phyloP scores from a whole-genome alignment of 2,888 invertebrate genomes.

The Pardosa pseudoannulata region DNA sequence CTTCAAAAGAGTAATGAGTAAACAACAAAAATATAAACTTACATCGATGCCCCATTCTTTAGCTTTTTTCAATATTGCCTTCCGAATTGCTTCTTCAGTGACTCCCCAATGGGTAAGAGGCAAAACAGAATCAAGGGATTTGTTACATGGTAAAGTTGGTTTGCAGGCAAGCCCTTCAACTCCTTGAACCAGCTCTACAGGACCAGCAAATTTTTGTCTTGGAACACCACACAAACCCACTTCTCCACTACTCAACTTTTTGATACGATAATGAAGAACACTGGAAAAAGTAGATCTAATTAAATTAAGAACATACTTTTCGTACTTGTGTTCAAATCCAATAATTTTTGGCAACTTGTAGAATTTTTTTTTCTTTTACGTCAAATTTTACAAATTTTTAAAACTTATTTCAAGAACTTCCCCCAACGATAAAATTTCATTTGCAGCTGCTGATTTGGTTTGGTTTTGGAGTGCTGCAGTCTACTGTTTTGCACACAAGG shows the following conservation, averaged over 20 bases:
- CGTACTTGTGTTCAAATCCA: too few relatives aligned
- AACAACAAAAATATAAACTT: too few relatives aligned
- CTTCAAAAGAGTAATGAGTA: too few relatives aligned
- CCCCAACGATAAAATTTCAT: not conserved
- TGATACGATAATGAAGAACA: conserved; percentile 75
- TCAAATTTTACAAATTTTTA: too few relatives aligned
- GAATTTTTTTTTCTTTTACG: too few relatives aligned
- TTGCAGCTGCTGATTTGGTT: too few relatives aligned
- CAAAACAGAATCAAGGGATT: conserved; percentile 73
- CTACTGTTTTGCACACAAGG: too few relatives aligned
- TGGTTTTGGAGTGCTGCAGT: too few relatives aligned
- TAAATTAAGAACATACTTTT: too few relatives aligned
- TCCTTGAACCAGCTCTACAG: conserved; percentile 74
- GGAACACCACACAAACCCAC: conserved; percentile 74
- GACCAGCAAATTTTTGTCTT: conserved; percentile 74
- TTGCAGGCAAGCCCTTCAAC: conserved; percentile 74
- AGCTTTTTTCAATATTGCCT: conserved; percentile 73
- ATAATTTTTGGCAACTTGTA: too few relatives aligned
- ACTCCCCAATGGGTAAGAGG: conserved; percentile 75
- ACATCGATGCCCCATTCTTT: conserved; percentile 75
- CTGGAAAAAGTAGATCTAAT: conserved; percentile 4
- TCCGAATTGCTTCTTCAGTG: conserved; percentile 73
- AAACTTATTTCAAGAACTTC: not conserved
- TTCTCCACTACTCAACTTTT: conserved; percentile 73
- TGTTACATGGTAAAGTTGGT: conserved; percentile 74